phyloP scores from a whole-genome alignment of 2,797 vertebrate genomes.

The Crenuchus spilurus region DNA sequence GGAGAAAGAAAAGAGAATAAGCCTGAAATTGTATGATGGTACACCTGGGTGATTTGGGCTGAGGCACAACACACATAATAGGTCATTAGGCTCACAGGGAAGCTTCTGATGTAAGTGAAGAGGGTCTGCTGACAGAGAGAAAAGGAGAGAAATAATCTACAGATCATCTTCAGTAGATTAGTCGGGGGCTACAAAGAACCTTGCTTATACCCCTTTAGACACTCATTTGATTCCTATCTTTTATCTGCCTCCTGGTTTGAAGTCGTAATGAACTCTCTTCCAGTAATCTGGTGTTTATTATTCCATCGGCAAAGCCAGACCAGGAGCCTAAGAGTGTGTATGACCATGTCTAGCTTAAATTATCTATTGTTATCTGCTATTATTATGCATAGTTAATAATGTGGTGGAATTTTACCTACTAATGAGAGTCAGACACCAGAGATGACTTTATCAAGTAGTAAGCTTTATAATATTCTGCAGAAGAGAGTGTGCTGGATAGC shows the following conservation, averaged over 20 bases:
- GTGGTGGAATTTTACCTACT: no score
- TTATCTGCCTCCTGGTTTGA: slow-evolving; percentile 12
- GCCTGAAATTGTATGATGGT: not conserved
- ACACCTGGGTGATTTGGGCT: slow-evolving; percentile 11
- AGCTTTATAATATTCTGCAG: no score
- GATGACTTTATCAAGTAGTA: no score
- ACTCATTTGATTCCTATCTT: slow-evolving; percentile 8
- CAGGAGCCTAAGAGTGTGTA: not conserved
- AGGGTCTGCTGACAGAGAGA: not conserved
- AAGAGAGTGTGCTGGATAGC: no score
- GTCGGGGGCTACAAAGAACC: slow-evolving; percentile 18
- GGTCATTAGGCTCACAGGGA: not conserved
- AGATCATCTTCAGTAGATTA: slow-evolving; percentile 27
- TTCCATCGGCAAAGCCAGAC: not conserved
- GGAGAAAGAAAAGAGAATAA: not conserved
- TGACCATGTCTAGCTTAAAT: not conserved
- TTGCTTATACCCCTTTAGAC: not conserved
- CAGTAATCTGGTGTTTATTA: not conserved
- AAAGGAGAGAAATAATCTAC: slow-evolving; percentile 3
- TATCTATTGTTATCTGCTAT: not conserved
- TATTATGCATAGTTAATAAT: no score
- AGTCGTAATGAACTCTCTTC: slow-evolving; percentile 1
- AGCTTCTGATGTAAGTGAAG: slow-evolving; percentile 4
- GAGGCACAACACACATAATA: not conserved
- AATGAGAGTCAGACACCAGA: no score